Base-by-base conservation (phyloP, 2,113 vertebrate genomes). In the Cyrtonyx montezumae region DNA sequence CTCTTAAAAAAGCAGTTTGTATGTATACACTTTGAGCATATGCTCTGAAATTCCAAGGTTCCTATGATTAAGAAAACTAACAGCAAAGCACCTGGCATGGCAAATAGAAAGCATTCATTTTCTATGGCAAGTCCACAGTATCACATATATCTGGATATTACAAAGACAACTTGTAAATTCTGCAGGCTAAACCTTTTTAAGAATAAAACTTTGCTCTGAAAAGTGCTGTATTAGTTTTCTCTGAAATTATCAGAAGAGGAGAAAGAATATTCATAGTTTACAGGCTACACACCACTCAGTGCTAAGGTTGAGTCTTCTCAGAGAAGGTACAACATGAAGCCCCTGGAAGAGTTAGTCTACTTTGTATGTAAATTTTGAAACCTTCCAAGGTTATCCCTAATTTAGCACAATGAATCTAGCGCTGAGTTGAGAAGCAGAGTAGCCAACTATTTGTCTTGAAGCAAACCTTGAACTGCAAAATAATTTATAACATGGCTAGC, bases 141-240 rank as follows among this genome's bases (percentile, higher is more conserved):
- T 5, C 45, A 59, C 23, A 65, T 13, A 6, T 1, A 1, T 11
- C 43, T 4, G 17, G 13, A n/a, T 30, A 49, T 19, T 20, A 56
- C 62, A 73, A 53, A 26, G 49, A n/a, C 6, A 62, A 25, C 5
- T 83, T 26, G 6, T 20, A 20, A 53, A 79, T 67, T 19, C 7
- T 30, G 5, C 19, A 46, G 10, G 11, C 36, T 46, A 55, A 87
- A 28, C 45, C 0, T 0, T 3, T n/a, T 25, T 77, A 77, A 42
- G 48, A 49, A 18, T 4, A 28, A 86, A 70, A 63, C 18, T 66
- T 7, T 40, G 40, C 20, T 58, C 26, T 53, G 36, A 71, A 79
- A 90, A 70, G 11, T 16, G 2, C 43, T 18, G 4, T 7, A 13
- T 34, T 77, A 66, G 21, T 32, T 85, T 73, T 6, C 16, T 6